Conservation (phyloP, 2,113 vertebrate genomes). For the Tenrec ecaudatus region DNA sequence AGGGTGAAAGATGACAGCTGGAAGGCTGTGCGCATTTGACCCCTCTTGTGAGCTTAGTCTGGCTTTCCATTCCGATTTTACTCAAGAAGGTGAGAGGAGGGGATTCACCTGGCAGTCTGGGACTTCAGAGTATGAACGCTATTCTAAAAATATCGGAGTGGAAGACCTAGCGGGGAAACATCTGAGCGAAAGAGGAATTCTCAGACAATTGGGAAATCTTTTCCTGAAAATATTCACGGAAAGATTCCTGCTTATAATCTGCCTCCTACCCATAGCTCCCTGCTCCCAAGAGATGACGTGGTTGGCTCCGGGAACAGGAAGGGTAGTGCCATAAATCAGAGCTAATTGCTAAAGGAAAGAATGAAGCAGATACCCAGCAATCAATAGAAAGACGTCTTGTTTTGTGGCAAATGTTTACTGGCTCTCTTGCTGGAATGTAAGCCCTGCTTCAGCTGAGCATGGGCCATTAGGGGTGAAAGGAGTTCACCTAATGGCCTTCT, state of each 20-base stretch:
- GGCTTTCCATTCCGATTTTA: slow-evolving; percentile 21
- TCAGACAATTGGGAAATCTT: slow-evolving; percentile 31
- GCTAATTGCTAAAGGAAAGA: slow-evolving; percentile 76
- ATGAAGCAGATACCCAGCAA: slow-evolving; percentile 55
- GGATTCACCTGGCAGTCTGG: slow-evolving; percentile 35
- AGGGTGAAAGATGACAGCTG: background rate
- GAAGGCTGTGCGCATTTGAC: background rate
- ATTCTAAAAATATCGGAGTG: slow-evolving; percentile 67
- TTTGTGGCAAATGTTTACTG: slow-evolving; percentile 56
- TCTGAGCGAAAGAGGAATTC: slow-evolving; percentile 55
- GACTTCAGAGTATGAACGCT: slow-evolving; percentile 46
- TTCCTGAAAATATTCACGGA: slow-evolving; percentile 39
- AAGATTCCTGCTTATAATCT: slow-evolving; percentile 46
- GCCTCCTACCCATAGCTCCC: slow-evolving; percentile 57
- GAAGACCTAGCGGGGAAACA: slow-evolving; percentile 51
- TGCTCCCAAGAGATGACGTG: background rate
- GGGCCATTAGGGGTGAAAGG: slow-evolving; percentile 5
- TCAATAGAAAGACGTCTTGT: slow-evolving; percentile 11
- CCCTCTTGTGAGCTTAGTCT: background rate
- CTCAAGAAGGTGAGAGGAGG: background rate
- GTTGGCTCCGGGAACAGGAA: slow-evolving; percentile 62
- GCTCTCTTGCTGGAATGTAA: slow-evolving; percentile 36
- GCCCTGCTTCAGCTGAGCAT: accelerated
- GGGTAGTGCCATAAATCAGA: slow-evolving; percentile 72
- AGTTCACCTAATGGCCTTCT: slow-evolving; percentile 28